phyloP scores from a whole-genome alignment of 2,113 vertebrate species.

The Cyphomyrus plagiostoma region DNA sequence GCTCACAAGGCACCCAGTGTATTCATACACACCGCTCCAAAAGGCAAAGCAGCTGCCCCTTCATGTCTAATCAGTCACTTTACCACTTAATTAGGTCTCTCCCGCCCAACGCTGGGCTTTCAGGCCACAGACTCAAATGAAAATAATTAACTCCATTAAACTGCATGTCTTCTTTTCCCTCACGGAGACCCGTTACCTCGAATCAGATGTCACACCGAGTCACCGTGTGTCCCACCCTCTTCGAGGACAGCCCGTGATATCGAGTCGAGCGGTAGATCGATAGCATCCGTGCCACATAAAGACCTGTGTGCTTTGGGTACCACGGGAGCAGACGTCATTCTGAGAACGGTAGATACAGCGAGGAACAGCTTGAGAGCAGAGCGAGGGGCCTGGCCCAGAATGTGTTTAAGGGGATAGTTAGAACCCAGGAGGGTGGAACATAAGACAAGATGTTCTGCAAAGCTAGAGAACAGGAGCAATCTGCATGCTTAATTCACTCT shows the following conservation, averaged over 20 bases:
- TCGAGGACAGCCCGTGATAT: not conserved
- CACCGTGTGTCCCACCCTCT: not conserved
- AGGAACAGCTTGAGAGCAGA: not conserved
- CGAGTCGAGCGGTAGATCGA: not conserved
- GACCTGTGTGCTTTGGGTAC: not conserved
- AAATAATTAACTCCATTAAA: constrained; percentile 3
- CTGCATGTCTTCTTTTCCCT: not conserved
- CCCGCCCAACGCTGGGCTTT: not conserved
- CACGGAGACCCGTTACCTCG: not conserved
- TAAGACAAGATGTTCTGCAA: not conserved
- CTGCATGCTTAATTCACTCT: not conserved
- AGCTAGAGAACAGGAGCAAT: not conserved
- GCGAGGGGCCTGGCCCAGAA: not conserved
- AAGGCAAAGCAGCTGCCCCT: not conserved
- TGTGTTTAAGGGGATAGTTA: not conserved
- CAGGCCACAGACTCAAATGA: not conserved
- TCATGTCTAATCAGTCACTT: not conserved
- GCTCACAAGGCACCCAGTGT: not conserved
- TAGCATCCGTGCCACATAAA: not conserved
- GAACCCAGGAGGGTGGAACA: not conserved
- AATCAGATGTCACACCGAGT: not conserved
- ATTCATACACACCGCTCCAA: not conserved
- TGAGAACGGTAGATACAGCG: not conserved
- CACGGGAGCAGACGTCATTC: not conserved
- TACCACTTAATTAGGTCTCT: not conserved